phyloP scores from a whole-genome alignment of 2,888 invertebrate species.

The Drosophila monieri region DNA sequence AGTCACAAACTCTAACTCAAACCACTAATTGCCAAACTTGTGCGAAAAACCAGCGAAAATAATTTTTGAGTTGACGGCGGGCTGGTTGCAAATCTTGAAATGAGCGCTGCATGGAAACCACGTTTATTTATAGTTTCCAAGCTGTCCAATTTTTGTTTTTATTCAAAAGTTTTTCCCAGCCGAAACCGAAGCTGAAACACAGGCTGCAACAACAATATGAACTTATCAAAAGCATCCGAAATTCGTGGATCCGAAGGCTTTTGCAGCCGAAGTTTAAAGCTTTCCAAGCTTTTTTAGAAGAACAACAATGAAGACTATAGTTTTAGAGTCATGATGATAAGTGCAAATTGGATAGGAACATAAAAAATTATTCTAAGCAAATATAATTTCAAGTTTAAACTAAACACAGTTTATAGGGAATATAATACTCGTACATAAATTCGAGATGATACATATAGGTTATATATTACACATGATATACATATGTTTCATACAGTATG shows the following conservation, averaged over 20 bases:
- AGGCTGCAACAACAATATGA: conserved; percentile 12
- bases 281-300: conserved; percentile 12
- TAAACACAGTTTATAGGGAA: background rate
- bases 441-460: too few species aligned
- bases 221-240: conserved; percentile 2
- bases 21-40: conserved; percentile 60
- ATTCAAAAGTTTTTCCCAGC: conserved; percentile 62
- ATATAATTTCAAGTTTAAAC: background rate
- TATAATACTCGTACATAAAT: too few species aligned
- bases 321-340: conserved; percentile 14
- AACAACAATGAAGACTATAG: conserved; percentile 6
- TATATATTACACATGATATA: too few species aligned
- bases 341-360: background rate
- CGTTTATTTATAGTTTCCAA: conserved; percentile 83
- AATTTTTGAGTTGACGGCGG: conserved; percentile 56
- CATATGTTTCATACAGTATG: too few species aligned
- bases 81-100: conserved; percentile 82
- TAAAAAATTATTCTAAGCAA: background rate
- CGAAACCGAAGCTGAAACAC: conserved; percentile 23
- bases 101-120: conserved; percentile 77
- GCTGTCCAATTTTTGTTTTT: conserved; percentile 39
- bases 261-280: conserved; percentile 30
- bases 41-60: conserved; percentile 25
- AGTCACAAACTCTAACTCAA: conserved; percentile 32
- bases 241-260: conserved; percentile 28